These are phyloP conservation scores for Diplolepis rosae DNA, from an alignment of 2,888 invertebrate genomes.

Conservation along the genomic window DNA sequence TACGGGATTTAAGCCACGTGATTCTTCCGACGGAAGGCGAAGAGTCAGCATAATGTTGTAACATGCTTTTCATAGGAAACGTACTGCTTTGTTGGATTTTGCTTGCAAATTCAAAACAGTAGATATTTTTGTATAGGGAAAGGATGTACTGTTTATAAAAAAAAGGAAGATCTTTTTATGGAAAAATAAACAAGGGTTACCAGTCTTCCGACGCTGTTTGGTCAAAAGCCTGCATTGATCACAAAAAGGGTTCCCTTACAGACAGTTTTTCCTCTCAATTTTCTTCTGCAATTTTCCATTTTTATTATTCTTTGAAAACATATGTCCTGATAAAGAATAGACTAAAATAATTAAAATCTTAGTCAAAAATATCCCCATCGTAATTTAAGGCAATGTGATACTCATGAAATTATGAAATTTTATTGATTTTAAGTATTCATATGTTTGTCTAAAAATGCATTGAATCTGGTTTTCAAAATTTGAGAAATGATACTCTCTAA, in stretches of 20 bases:
- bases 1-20: neutral
- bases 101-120: neutral
- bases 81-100: neutral
- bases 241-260: neutral
- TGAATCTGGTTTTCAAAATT: no score
- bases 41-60: neutral
- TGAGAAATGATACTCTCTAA: no score
- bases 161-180: neutral
- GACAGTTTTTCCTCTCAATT: neutral
- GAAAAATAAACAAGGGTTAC: neutral
- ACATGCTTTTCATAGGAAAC: neutral
- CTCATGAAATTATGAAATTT: no score
- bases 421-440: no score
- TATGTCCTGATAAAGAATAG: no score
- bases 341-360: no score
- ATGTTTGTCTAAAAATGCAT: no score
- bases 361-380: no score
- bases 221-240: neutral
- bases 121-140: neutral
- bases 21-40: neutral
- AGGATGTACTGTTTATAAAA: no score
- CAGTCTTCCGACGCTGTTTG: neutral
- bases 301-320: no score
- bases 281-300: no score
- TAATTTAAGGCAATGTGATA: no score